Base-by-base conservation (phyloP, 2,797 vertebrate genomes). In the Heliangelus exortis region DNA sequence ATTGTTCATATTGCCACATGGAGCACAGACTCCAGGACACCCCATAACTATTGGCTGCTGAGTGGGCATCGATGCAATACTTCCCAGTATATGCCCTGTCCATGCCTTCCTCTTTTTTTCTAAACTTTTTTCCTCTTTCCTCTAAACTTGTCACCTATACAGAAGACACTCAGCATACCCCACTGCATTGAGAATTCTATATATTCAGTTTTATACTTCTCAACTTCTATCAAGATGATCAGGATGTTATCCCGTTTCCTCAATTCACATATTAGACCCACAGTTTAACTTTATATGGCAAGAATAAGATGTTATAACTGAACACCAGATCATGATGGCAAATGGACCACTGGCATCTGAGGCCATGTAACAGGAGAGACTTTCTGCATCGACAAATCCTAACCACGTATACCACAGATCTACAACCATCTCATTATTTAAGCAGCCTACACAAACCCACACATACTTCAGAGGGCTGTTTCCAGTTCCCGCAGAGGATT, bases 1-100 rank as follows among this genome's bases (percentile, higher is more conserved):
- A 93, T 93, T 89, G 82, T 95, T 91, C 68, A 50, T 89, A 84
- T 67, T 72, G 57, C 71, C 91, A 84, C 88, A 43, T 1, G 10
- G 48, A 91, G 74, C 87, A 71, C 69, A 82, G 66, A 15, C 34
- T 77, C 8, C n/a, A 77, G 67, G 23, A 87, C 39, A 39, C 51
- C 53, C 29, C 6, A 1, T 7, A 57, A 39, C 84, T 84, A 72
- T 10, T 2, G 10, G 58, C 11, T 54, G 25, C 54, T 59, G 29
- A 72, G 73, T 3, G 16, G 50, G 43, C 78, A 57, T 7, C 17
- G 6, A 50, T 25, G 53, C 50, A 21, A 19, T 20, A 50, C 22
- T 21, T 43, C 18, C 45, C 90, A 29, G 31, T 1, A 20, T 6
- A 2, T 6, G 2, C 48, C 59, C 53, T 28, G 20, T 7, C 43